phyloP scores from a whole-genome alignment of 2,113 vertebrate species.

The Lipophrys pholis region DNA sequence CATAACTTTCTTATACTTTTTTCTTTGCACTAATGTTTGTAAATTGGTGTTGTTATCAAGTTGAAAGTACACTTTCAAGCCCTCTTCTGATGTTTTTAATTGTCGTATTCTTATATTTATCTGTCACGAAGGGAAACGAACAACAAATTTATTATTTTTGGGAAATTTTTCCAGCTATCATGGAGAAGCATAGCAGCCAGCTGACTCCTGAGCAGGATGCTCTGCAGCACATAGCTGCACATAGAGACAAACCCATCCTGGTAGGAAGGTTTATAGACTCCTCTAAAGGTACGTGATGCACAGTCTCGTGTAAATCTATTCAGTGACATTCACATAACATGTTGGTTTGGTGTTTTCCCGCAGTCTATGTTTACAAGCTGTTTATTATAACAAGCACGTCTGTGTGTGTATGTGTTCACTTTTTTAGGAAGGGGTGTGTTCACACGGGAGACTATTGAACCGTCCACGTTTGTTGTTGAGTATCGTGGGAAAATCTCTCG shows the following conservation, averaged over 20 bases:
- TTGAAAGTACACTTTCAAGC: too few relatives aligned
- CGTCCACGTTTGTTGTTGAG: constrained; percentile 56
- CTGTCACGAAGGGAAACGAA: too few relatives aligned
- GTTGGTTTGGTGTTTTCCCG: too few relatives aligned
- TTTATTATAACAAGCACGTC: too few relatives aligned
- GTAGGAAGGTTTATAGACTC: constrained; percentile 32
- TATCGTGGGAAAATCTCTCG: constrained; percentile 29
- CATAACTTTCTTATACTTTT: too few relatives aligned
- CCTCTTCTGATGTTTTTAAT: too few relatives aligned
- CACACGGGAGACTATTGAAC: constrained; percentile 29
- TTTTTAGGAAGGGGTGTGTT: constrained; percentile 48
- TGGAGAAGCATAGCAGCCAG: constrained; percentile 7
- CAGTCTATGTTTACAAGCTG: too few relatives aligned
- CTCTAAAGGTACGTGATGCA: constrained; percentile 42
- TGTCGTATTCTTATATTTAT: too few relatives aligned
- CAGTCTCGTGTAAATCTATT: not conserved
- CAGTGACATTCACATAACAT: not conserved
- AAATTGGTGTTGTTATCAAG: too few relatives aligned
- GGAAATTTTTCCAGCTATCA: constrained; percentile 3
- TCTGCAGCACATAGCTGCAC: constrained; percentile 36
- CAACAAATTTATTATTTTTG: not conserved
- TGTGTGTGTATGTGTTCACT: not conserved
- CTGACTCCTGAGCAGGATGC: constrained; percentile 40
- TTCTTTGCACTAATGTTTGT: too few relatives aligned
- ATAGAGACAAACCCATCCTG: constrained; percentile 49